phyloP scores from a whole-genome alignment of 64 coral and sea anemone genomes.

The Dendrophyllia cribrosa region DNA sequence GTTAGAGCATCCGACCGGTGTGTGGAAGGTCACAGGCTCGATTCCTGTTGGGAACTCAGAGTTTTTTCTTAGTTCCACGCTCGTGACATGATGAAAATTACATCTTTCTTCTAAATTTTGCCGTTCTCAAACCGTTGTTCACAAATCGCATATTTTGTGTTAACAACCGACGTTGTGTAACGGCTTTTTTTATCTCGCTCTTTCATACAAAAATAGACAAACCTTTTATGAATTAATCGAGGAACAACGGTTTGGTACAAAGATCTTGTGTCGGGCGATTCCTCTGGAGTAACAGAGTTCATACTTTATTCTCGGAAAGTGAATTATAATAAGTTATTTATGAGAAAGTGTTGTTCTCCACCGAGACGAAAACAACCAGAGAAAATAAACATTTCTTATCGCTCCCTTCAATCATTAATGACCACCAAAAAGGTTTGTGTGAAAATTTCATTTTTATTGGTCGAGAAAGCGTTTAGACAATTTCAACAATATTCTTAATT shows the following conservation, averaged over 20 bases:
- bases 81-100: no score
- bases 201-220: slow-evolving; percentile 7
- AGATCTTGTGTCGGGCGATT: background rate
- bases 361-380: background rate
- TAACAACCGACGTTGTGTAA: background rate
- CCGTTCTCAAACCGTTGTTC: no score
- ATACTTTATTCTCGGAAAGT: background rate
- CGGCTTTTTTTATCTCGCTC: background rate
- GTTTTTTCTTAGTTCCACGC: no score
- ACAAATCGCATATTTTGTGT: no score
- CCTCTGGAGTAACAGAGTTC: slow-evolving; percentile 10
- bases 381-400: slow-evolving; percentile 2
- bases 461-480: background rate
- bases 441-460: background rate
- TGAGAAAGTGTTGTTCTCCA: background rate
- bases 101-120: no score
- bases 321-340: slow-evolving; percentile 5
- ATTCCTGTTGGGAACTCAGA: no score
- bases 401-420: slow-evolving; percentile 23
- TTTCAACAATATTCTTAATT: background rate
- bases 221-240: background rate
- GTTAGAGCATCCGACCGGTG: no score
- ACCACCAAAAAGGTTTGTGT: background rate
- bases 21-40: no score
- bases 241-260: background rate